Evolutionary conservation across 92 coral and sea anemone species (phyloP).

Genomic region (Isaurus tuberculatus): DNA sequence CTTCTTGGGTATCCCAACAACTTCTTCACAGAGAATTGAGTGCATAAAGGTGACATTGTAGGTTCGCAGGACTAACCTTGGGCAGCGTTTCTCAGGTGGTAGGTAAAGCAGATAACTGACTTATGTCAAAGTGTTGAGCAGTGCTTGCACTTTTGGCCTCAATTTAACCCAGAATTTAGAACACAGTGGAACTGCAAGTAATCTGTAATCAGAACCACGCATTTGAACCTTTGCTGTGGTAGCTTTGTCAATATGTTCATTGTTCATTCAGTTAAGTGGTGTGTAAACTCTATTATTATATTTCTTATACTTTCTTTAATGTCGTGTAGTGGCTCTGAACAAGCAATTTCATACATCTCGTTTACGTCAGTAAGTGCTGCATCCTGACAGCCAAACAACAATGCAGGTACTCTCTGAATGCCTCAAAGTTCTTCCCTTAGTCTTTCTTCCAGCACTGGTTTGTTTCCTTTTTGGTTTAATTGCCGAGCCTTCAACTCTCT

Average conservation of each 20-base stretch:
- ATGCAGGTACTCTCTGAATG: conserved; percentile 33
- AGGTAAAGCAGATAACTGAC: conserved; percentile 31
- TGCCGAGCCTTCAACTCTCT: conserved; percentile 33
- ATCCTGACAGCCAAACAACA: conserved; percentile 23
- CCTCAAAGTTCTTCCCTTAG: conserved; percentile 24
- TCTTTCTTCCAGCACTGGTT: conserved; percentile 1
- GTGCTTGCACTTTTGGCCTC: conserved; percentile 43
- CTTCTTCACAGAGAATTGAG: conserved; percentile 43
- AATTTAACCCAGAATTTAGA: neutral
- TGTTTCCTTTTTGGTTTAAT: neutral
- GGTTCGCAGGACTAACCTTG: conserved; percentile 34
- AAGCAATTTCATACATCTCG: neutral
- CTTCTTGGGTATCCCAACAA: conserved; percentile 38
- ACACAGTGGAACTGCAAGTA: neutral
- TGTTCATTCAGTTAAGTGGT: neutral
- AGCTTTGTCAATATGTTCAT: conserved; percentile 12
- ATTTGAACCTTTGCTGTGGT: conserved; percentile 5
- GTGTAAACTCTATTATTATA: conserved; percentile 1
- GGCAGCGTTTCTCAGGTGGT: conserved; percentile 35
- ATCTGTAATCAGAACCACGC: conserved; percentile 18
- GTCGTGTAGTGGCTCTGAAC: conserved; percentile 15
- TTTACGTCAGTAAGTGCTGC: neutral
- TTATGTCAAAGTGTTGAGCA: conserved; percentile 41
- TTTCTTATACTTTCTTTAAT: conserved; percentile 11
- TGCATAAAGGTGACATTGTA: conserved; percentile 47